Percentiles rank a stretch among this genome's conserved stretches.
Conservation (phyloP, 2,113 vertebrate genomes). For the Nannobrachium achirus region DNA sequence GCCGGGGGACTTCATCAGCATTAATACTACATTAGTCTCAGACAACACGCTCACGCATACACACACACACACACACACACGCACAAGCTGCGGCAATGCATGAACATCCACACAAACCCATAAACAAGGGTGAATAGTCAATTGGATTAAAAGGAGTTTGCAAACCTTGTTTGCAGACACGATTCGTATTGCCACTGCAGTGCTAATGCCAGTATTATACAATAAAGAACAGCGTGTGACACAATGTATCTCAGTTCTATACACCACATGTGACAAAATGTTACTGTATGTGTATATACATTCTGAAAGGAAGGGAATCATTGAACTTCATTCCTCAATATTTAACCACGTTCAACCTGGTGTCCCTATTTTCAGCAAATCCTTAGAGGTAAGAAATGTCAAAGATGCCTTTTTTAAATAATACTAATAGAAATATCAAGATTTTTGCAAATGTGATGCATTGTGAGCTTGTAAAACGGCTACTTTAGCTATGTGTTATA, state of each 20-base stretch:
- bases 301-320: no score
- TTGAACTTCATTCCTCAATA: no score
- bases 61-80: constrained; percentile 8
- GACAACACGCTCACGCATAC: constrained; percentile 35
- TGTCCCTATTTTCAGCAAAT: no score
- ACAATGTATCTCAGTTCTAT: constrained; percentile 38
- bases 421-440: no score
- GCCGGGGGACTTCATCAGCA: constrained; percentile 74
- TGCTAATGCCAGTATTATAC: constrained; percentile 30
- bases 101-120: constrained; percentile 52
- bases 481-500: no score
- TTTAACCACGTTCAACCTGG: no score
- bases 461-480: no score
- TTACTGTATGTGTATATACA: neutral
- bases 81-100: constrained; percentile 17
- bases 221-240: constrained; percentile 22
- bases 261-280: constrained; percentile 6
- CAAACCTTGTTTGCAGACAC: constrained; percentile 7
- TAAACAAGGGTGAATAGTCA: constrained; percentile 51
- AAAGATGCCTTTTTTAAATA: no score
- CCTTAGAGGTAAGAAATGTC: no score
- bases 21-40: constrained; percentile 76
- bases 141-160: constrained; percentile 59
- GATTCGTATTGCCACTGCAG: neutral
- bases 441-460: no score